Evolutionary conservation across 2,797 vertebrate species (phyloP).

Genomic region (Urophycis tenuis): DNA sequence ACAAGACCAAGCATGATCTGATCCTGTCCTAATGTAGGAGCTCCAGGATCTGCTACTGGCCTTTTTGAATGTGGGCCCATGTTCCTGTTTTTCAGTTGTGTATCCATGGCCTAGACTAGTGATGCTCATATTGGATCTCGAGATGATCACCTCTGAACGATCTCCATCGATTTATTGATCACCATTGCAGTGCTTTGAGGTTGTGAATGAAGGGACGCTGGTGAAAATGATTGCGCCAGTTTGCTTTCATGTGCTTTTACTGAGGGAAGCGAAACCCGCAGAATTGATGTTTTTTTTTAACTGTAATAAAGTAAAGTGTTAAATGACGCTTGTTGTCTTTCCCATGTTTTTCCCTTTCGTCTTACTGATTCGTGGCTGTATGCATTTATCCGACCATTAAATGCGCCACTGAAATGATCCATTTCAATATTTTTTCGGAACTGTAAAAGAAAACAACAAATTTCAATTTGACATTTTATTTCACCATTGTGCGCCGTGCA

Average conservation of each 20-base stretch:
- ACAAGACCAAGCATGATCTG: background rate
- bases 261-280: background rate
- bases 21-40: too few species aligned
- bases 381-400: background rate
- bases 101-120: background rate
- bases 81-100: background rate
- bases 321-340: background rate
- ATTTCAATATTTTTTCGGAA: background rate
- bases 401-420: background rate
- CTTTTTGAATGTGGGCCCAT: background rate
- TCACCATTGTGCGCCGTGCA: background rate
- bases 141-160: background rate
- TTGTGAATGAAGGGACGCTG: background rate
- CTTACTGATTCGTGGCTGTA: too few species aligned
- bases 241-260: background rate
- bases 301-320: background rate
- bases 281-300: background rate
- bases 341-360: background rate
- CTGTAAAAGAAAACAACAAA: background rate
- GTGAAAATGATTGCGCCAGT: background rate
- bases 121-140: background rate
- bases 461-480: background rate
- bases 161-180: background rate
- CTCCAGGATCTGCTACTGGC: background rate
- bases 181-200: background rate